These are phyloP conservation scores for Epinotia bilunana DNA, from an alignment of 2,888 invertebrate genomes.

Conservation along the genomic window DNA sequence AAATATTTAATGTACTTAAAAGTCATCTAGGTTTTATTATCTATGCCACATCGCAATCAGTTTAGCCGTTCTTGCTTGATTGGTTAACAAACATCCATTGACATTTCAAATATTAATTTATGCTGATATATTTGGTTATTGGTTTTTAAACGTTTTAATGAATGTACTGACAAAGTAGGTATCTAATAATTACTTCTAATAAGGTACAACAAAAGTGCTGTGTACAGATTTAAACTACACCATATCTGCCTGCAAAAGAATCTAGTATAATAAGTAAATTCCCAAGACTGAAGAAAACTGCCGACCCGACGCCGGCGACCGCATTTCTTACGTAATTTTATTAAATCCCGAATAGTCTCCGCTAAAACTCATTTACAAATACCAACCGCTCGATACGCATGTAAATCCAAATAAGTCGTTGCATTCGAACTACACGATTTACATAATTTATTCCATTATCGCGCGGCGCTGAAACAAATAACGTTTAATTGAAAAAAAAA, in stretches of 20 bases:
- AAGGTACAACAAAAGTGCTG: too few relatives aligned
- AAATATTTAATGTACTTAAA: too few relatives aligned
- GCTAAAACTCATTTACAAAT: conserved; percentile 25
- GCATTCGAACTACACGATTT: conserved; percentile 51
- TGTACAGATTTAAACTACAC: too few relatives aligned
- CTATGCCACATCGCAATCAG: too few relatives aligned
- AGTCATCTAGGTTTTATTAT: too few relatives aligned
- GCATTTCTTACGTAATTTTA: conserved; percentile 33
- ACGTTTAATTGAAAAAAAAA: conserved; percentile 5
- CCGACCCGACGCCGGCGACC: conserved; percentile 11
- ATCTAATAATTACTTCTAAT: too few relatives aligned
- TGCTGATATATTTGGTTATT: too few relatives aligned
- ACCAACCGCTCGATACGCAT: conserved; percentile 50
- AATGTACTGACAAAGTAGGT: too few relatives aligned
- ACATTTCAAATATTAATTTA: too few relatives aligned
- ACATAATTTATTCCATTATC: conserved; percentile 59
- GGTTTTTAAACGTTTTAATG: too few relatives aligned
- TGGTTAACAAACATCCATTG: neutral
- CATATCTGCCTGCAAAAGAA: neutral
- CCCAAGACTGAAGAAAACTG: neutral
- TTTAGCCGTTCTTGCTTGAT: too few relatives aligned
- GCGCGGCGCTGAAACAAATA: conserved; percentile 47
- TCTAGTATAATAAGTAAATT: neutral
- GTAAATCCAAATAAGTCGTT: conserved; percentile 55
- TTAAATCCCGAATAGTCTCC: conserved; percentile 17